Conservation (phyloP, 2,113 vertebrate species). For the Centropristis striata region DNA sequence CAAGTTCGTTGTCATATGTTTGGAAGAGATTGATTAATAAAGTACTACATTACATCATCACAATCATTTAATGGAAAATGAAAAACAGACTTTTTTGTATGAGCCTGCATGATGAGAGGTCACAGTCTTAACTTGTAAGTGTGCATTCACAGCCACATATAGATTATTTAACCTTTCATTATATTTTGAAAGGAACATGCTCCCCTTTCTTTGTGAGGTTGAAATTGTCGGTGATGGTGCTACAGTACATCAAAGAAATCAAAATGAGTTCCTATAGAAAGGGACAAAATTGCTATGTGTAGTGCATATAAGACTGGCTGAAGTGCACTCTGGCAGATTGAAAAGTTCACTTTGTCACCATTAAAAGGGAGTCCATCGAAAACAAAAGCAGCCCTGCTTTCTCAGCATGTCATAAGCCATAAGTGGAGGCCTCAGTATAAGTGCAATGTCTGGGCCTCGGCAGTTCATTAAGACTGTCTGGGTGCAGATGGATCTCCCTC, state of each 20-base stretch:
- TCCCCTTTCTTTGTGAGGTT: conserved; percentile 22
- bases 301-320: conserved; percentile 34
- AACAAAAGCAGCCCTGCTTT: conserved; percentile 66
- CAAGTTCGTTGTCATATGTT: too few species aligned
- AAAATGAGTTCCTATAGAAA: conserved; percentile 37
- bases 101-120: background rate
- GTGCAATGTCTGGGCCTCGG: conserved; percentile 50
- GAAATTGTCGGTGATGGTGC: conserved; percentile 16
- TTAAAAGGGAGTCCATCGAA: conserved; percentile 61
- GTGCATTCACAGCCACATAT: conserved; percentile 8
- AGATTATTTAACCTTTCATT: conserved; percentile 3
- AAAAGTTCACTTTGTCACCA: conserved; percentile 74
- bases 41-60: too few species aligned
- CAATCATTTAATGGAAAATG: too few species aligned
- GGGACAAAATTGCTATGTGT: conserved; percentile 37
- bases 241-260: conserved; percentile 43
- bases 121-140: background rate
- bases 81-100: too few species aligned
- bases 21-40: too few species aligned
- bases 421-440: conserved; percentile 59
- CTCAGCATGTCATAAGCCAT: conserved; percentile 75
- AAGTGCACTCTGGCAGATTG: conserved; percentile 79
- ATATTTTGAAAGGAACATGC: conserved; percentile 1
- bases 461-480: conserved; percentile 75
- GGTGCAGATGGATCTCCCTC: conserved; percentile 69